Evolutionary conservation across 2,113 vertebrate species (phyloP), one percentile per base, ranked within the genome.

Genomic region (Callocephalon fimbriatum): DNA sequence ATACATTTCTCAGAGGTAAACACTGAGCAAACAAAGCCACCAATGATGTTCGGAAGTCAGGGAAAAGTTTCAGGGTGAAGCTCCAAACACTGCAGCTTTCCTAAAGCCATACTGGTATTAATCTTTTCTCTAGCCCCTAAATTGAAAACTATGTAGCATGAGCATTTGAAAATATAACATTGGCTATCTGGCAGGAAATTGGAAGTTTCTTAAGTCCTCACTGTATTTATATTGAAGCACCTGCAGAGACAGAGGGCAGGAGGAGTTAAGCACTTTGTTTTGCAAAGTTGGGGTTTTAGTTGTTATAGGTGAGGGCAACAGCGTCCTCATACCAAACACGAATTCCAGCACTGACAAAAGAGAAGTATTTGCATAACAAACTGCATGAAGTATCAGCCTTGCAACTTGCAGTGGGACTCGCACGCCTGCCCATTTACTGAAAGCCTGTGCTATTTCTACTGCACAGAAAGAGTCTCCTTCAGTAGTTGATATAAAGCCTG

Each of bases 1-100:
- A 87, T 93, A 97, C 83, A 93, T 93, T 95, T 96, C 65, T 90
- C 86, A 65, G 94, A 97, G 65, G 96, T 97, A 97, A 97, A 95
- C 95, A 95, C 2, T 80, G 82, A 97, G 94, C 97, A 93, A 95
- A 97, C 85, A 88, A 96, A 96, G 92, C 96, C 95, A 96, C 79
- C 7, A 7, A 88, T 51, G 90, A 93, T 84, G 86, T 73, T 92
- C 68, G 74, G 85, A 91, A 96, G 86, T 95, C 79, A 56, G 72
- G 74, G 93, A 59, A 85, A 93, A 93, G 72, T 80, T 94, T 96
- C 79, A 90, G 92, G 78, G 67, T 95, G 88, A 94, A 94, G 86
- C 94, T 94, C 88, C 92, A 96, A 96, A 97, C 91, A 93, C 90
- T 75, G 90, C 22, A 91, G 92, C 86, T 97, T 88, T 95, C 86